Base-by-base conservation (phyloP, 1,140 invertebrate genomes). In the Ostrea edulis region DNA sequence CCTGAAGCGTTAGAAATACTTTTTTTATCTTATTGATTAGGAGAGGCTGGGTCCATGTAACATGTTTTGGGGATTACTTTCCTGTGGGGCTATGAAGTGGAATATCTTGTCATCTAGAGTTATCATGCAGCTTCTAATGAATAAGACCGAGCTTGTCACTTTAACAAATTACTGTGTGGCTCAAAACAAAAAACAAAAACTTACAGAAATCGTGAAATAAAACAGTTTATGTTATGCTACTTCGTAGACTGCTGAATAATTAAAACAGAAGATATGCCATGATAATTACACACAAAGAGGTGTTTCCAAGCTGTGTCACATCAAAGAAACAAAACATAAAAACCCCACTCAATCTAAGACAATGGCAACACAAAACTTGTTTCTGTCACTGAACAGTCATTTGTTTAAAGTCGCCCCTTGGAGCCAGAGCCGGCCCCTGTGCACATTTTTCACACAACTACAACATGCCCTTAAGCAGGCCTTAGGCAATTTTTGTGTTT, bases 361-460 rank as follows among this genome's bases (percentile, higher is more conserved):
- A 77, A 77, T 77, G 25, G n/a, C 25, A 22, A 68, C 22, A 77
- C 22, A 77, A n/a, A 77, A 77, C 68, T 25, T 77, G 68, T 77
- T 77, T 25, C 12, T 35, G 14, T 29, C 14, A 77, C 12, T 25
- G 25, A 29, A 8, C 55, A 77, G 68, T 77, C 68, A 77, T 77
- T 77, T 77, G 68, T 77, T 77, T 2, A 77, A 12, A 77, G 9
- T 62, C 11, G 17, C 22, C 14, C 68, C 68, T 77, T 29, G 8
- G 25, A 77, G 68, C 22, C 68, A 44, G 25, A 9, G 7, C 14
- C 9, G 22, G 68, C 14, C 29, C 14, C 12, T 5, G 29, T 77
- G 68, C 25, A 35, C 29, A 77, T 77, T 35, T 77, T 77, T 77
- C 29, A 62, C 55, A 62, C 17, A 14, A 77, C 25, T 77, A 29